phyloP scores from a whole-genome alignment of 2,888 invertebrate genomes.

The Penaeus monodon region DNA sequence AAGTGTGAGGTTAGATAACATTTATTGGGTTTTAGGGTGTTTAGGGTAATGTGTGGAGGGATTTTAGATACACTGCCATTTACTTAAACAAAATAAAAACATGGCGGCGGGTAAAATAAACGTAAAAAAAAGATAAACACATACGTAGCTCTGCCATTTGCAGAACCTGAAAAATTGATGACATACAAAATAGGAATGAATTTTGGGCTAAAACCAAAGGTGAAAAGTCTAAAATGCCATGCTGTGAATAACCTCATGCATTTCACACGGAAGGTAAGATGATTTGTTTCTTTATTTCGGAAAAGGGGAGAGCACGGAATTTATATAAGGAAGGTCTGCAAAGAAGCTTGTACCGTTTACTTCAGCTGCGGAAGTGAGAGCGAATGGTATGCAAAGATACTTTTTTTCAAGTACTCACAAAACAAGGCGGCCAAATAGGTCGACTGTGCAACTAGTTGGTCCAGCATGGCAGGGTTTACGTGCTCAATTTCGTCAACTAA shows the following conservation, averaged over 20 bases:
- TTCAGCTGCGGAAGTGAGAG: background rate
- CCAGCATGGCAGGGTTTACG: constrained; percentile 68
- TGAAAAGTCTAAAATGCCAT: background rate
- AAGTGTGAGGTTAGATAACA: constrained; percentile 15
- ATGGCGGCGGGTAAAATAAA: background rate
- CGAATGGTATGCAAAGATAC: background rate
- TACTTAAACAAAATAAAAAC: constrained; percentile 6
- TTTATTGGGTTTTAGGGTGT: background rate
- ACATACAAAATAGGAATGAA: background rate
- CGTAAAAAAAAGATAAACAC: constrained; percentile 1
- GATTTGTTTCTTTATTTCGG: background rate
- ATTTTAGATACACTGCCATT: constrained; percentile 12
- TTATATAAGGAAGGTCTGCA: constrained; percentile 24
- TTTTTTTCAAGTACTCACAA: constrained; percentile 66
- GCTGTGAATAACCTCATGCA: constrained; percentile 17
- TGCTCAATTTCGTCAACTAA: constrained; percentile 69
- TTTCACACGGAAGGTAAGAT: background rate
- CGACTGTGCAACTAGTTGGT: constrained; percentile 68
- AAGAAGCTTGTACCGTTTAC: background rate
- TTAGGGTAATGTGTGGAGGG: constrained; percentile 2
- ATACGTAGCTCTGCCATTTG: constrained; percentile 1
- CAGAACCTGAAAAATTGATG: constrained; percentile 4
- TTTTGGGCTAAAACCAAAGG: no score
- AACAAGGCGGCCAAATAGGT: constrained; percentile 68
- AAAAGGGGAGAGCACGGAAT: background rate